phyloP scores from a whole-genome alignment of 2,113 vertebrate genomes.

The Sinocyclocheilus maitianheensis region DNA sequence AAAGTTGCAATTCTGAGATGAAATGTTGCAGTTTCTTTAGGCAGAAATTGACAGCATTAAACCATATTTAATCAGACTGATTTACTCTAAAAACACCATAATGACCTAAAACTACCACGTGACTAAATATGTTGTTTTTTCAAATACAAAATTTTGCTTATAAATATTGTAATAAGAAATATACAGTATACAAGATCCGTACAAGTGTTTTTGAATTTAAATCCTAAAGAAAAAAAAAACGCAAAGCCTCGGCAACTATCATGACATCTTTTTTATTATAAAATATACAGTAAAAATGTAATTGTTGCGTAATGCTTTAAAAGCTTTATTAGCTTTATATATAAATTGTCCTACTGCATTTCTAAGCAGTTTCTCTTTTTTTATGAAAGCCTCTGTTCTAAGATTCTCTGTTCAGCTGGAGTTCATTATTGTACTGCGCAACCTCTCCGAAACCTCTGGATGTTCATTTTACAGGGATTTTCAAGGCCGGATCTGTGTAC shows the following conservation, averaged over 20 bases:
- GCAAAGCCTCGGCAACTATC: too few relatives aligned
- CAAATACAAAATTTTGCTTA: neutral
- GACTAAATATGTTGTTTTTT: neutral
- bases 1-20: neutral
- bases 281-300: neutral
- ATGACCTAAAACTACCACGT: neutral
- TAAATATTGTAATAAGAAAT: neutral
- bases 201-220: too few relatives aligned
- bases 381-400: conserved; percentile 14
- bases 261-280: neutral
- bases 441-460: conserved; percentile 23
- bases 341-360: conserved; percentile 51
- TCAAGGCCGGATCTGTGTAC: conserved; percentile 50
- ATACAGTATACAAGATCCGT: too few relatives aligned
- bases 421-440: conserved; percentile 39
- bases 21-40: neutral
- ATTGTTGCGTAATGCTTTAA: neutral
- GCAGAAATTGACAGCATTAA: neutral
- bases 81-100: neutral
- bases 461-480: conserved; percentile 54
- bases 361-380: conserved; percentile 5
- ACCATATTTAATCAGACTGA: neutral
- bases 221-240: too few relatives aligned
- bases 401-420: conserved; percentile 38
- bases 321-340: conserved; percentile 42